phyloP scores from a whole-genome alignment of 2,113 vertebrate species.

The Cyanoderma ruficeps region DNA sequence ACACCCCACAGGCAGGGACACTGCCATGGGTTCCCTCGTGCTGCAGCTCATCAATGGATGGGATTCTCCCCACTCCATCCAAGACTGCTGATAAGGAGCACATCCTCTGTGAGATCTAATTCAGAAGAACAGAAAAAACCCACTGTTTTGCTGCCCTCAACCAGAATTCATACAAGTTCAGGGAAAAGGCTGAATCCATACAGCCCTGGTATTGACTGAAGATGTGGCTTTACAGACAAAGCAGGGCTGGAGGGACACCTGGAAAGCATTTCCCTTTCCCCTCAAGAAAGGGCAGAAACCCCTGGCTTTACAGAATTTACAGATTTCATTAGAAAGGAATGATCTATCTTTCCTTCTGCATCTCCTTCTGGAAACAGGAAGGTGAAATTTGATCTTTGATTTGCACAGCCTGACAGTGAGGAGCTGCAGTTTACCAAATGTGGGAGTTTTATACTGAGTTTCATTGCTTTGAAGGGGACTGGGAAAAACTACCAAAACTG shows the following conservation, averaged over 20 bases:
- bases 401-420: neutral
- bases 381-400: neutral
- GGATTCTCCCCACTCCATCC: neutral
- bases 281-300: constrained; percentile 26
- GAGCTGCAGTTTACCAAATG: constrained; percentile 16
- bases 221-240: constrained; percentile 16
- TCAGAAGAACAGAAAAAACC: neutral
- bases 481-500: neutral
- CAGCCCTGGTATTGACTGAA: neutral
- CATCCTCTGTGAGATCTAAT: neutral
- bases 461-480: neutral
- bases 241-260: constrained; percentile 34
- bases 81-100: neutral
- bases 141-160: neutral
- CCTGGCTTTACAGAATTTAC: constrained; percentile 11
- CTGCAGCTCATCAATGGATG: neutral
- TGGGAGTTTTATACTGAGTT: neutral
- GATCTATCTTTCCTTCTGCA: constrained; percentile 1
- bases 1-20: neutral
- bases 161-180: neutral
- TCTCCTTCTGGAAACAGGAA: constrained; percentile 23
- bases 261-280: constrained; percentile 52
- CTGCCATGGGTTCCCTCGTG: neutral
- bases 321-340: constrained; percentile 23
- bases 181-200: neutral